Conservation (phyloP, 2,113 vertebrate species). For the Sapayoa aenigma region DNA sequence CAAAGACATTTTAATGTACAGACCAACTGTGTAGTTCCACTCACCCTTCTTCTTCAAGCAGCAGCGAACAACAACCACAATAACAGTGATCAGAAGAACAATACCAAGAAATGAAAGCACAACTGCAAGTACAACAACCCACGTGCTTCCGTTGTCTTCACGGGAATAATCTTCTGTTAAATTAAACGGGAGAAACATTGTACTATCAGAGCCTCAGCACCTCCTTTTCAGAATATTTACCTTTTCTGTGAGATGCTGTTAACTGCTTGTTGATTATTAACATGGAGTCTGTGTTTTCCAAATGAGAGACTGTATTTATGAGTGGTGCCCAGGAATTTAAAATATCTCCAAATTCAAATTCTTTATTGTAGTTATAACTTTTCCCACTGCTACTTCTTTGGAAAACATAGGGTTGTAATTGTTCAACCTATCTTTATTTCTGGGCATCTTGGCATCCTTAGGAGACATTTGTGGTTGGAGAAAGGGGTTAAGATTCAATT, state of each 20-base stretch:
- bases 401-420: neutral
- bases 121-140: slow-evolving; percentile 60
- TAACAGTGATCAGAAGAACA: slow-evolving; percentile 63
- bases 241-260: neutral
- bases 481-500: neutral
- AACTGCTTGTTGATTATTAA: neutral
- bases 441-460: neutral
- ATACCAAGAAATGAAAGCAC: slow-evolving; percentile 60
- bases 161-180: slow-evolving; percentile 39
- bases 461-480: neutral
- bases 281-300: neutral
- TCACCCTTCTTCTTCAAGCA: slow-evolving; percentile 60
- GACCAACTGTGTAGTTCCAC: neutral
- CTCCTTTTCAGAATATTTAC: neutral
- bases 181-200: slow-evolving; percentile 45
- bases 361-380: neutral
- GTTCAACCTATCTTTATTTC: neutral
- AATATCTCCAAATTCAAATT: neutral
- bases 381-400: neutral
- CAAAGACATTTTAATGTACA: neutral
- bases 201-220: neutral
- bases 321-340: neutral
- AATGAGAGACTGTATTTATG: neutral
- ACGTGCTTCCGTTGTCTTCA: slow-evolving; percentile 1
- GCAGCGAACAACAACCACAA: slow-evolving; percentile 62